Conservation (phyloP, 1,140 invertebrate genomes). For the Onthophagus taurus region DNA sequence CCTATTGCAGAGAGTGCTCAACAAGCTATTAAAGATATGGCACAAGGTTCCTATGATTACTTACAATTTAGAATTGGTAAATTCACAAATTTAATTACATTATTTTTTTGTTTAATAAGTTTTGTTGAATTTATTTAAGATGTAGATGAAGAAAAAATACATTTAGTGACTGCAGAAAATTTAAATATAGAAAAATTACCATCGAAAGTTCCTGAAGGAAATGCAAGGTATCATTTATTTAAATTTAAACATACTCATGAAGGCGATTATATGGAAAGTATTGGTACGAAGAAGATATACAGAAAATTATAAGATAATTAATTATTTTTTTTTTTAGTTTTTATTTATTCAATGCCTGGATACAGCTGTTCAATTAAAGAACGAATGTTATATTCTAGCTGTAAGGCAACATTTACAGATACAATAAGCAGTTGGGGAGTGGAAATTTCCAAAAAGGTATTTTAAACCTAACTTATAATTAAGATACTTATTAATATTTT, state of each 20-base stretch:
- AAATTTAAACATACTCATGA: conserved; percentile 87
- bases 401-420: conserved; percentile 79
- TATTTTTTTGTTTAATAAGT: neutral
- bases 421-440: conserved; percentile 69
- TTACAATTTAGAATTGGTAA: conserved; percentile 66
- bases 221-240: conserved; percentile 87
- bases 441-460: conserved; percentile 73
- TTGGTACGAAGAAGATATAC: conserved; percentile 54
- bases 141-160: conserved; percentile 65
- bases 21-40: conserved; percentile 59
- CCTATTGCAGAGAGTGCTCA: conserved; percentile 78
- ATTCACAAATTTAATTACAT: neutral
- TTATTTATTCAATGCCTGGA: conserved; percentile 96
- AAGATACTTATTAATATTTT: conserved; percentile 25
- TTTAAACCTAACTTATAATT: neutral
- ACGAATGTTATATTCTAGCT: conserved; percentile 96
- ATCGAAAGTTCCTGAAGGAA: conserved; percentile 68
- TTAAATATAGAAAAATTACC: conserved; percentile 56
- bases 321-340: conserved; percentile 59
- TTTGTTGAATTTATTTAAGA: conserved; percentile 40
- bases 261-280: conserved; percentile 75
- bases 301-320: conserved; percentile 8
- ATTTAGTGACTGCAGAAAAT: conserved; percentile 55
- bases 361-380: conserved; percentile 91
- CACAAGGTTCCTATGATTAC: conserved; percentile 58